phyloP scores from a whole-genome alignment of 2,113 vertebrate species.

The Pseudopodoces humilis region DNA sequence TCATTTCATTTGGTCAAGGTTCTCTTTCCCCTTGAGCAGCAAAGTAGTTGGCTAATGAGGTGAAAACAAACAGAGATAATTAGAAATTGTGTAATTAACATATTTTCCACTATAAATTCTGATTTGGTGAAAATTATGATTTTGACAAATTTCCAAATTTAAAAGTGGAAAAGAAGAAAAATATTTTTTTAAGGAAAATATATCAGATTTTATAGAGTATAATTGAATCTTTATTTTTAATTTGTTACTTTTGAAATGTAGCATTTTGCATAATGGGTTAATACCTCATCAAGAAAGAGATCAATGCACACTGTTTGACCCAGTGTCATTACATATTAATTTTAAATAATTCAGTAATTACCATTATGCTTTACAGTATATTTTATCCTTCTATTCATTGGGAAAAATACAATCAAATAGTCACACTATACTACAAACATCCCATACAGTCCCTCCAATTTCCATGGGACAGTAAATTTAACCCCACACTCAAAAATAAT shows the following conservation, averaged over 20 bases:
- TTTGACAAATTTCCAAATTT: neutral
- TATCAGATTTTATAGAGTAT: neutral
- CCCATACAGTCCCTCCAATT: neutral
- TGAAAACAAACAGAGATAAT: slow-evolving; percentile 38
- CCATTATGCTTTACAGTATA: neutral
- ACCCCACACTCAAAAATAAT: neutral
- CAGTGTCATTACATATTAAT: neutral
- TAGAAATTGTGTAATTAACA: neutral
- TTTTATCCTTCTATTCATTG: neutral
- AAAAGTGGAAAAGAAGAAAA: neutral
- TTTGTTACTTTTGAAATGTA: neutral
- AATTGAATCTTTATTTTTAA: neutral
- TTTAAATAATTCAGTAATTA: neutral
- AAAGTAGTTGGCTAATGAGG: slow-evolving; percentile 27
- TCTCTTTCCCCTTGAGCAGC: neutral
- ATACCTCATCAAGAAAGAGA: neutral
- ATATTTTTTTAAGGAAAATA: neutral
- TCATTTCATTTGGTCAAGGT: slow-evolving; percentile 36
- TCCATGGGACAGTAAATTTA: neutral
- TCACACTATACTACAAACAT: neutral
- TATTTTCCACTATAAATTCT: slow-evolving; percentile 33
- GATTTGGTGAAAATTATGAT: neutral
- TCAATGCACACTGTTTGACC: neutral
- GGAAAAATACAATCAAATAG: neutral
- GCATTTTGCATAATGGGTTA: neutral